Evolutionary conservation across 2,113 vertebrate genomes (phyloP).

Genomic region (Balaeniceps rex): DNA sequence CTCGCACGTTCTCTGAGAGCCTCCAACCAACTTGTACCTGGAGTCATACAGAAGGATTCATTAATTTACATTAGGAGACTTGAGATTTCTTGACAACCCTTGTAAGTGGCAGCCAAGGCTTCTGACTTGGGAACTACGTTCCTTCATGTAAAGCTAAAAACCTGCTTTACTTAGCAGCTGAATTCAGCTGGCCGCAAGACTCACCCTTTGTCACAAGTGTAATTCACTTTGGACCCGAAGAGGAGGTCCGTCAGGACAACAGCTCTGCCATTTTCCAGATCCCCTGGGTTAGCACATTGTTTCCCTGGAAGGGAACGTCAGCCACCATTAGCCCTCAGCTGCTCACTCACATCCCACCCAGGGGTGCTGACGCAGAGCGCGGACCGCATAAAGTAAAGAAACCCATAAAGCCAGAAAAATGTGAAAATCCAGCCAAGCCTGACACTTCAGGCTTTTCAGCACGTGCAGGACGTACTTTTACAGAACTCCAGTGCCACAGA

Average conservation of each 20-base stretch:
- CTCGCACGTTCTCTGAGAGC: slow-evolving; percentile 26
- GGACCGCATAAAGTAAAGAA: neutral
- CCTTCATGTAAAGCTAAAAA: neutral
- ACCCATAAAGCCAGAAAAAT: neutral
- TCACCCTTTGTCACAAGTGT: slow-evolving; percentile 68
- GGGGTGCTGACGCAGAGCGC: neutral
- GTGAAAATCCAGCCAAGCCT: neutral
- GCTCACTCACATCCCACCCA: neutral
- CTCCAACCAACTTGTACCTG: slow-evolving; percentile 41
- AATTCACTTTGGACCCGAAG: slow-evolving; percentile 38
- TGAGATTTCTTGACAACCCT: neutral
- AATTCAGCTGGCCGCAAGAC: neutral
- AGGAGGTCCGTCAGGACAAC: neutral
- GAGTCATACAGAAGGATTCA: neutral
- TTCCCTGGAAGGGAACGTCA: slow-evolving; percentile 31
- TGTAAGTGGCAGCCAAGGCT: neutral
- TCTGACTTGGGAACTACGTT: neutral
- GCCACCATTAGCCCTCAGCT: neutral
- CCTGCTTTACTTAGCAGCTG: neutral
- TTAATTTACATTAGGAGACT: neutral
- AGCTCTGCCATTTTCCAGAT: slow-evolving; percentile 26
- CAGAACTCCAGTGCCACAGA: neutral
- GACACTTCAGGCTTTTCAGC: rapidly evolving
- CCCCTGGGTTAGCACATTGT: slow-evolving; percentile 46
- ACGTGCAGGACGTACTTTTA: neutral